Conservation (phyloP, 1,140 invertebrate species). For the Drosophila jambulina region DNA sequence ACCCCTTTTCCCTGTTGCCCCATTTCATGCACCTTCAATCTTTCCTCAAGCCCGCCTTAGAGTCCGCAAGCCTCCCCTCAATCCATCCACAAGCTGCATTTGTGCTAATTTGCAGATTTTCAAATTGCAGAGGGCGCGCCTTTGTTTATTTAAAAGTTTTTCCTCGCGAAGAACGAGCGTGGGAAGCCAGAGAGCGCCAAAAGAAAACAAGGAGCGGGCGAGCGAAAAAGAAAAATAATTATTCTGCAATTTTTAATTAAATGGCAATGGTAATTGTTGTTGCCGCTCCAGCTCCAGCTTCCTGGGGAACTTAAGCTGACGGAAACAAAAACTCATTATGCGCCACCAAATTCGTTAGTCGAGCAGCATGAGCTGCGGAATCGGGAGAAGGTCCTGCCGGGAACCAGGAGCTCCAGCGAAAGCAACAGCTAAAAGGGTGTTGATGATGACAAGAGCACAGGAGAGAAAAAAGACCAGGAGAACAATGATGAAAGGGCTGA, state of each 20-base stretch:
- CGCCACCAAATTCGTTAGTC: constrained; percentile 75
- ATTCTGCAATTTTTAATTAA: constrained; percentile 84
- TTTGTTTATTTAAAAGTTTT: constrained; percentile 79
- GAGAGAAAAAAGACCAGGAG: constrained; percentile 6
- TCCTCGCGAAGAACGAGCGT: constrained; percentile 27
- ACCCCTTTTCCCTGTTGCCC: not conserved
- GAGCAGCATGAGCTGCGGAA: constrained; percentile 5
- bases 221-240: constrained; percentile 77
- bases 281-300: constrained; percentile 32
- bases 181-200: constrained; percentile 25
- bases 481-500: constrained; percentile 57
- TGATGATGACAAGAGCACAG: constrained; percentile 57
- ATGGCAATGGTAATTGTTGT: constrained; percentile 79
- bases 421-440: constrained; percentile 51
- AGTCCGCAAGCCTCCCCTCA: constrained; percentile 17
- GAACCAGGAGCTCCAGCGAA: constrained; percentile 30
- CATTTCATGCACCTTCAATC: constrained; percentile 22
- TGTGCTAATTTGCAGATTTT: constrained; percentile 81
- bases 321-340: constrained; percentile 83
- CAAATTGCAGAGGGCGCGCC: constrained; percentile 66
- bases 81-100: constrained; percentile 61
- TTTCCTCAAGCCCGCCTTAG: not conserved
- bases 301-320: constrained; percentile 72
- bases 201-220: constrained; percentile 46
- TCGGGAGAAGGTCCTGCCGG: constrained; percentile 5